These are phyloP conservation scores for Nanorana parkeri DNA, from an alignment of 2,113 vertebrate genomes.

Conservation along the genomic window DNA sequence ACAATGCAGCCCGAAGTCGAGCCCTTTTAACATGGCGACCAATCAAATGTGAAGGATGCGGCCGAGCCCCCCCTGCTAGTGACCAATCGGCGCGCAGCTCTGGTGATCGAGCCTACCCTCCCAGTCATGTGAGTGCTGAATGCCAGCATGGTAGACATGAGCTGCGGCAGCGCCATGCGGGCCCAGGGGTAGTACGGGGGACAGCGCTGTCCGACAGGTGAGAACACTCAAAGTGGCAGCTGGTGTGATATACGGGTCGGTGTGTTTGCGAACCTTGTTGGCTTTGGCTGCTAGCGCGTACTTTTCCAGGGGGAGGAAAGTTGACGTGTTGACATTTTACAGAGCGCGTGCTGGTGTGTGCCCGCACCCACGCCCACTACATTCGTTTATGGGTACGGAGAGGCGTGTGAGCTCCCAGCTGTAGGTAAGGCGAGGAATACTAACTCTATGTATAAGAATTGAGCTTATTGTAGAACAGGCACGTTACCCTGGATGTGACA, in stretches of 20 bases:
- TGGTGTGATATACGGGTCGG: not conserved
- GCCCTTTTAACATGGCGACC: conserved; percentile 62
- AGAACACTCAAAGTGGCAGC: not conserved
- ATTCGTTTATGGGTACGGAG: not conserved
- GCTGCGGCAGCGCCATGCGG: conserved; percentile 55
- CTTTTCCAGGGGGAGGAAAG: not conserved
- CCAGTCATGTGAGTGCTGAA: conserved; percentile 77
- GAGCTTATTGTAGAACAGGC: too few relatives aligned
- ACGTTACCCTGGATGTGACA: too few relatives aligned
- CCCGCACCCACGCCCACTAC: not conserved
- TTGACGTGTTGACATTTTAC: conserved; percentile 32
- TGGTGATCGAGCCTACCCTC: conserved; percentile 50
- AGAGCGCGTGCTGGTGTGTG: not conserved
- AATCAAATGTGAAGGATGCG: conserved; percentile 64
- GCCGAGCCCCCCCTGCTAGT: conserved; percentile 67
- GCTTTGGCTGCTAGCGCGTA: not conserved
- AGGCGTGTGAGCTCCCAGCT: too few relatives aligned
- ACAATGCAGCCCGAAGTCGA: conserved; percentile 57
- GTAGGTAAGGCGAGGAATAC: too few relatives aligned
- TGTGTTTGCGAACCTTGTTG: not conserved
- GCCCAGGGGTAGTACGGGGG: conserved; percentile 27
- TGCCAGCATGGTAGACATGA: conserved; percentile 79
- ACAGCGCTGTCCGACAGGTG: not conserved
- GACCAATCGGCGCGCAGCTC: conserved; percentile 53
- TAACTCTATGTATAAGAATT: too few relatives aligned